These are phyloP conservation scores for Diuraphis noxia DNA, from an alignment of 1,140 invertebrate species.

Conservation along the genomic window DNA sequence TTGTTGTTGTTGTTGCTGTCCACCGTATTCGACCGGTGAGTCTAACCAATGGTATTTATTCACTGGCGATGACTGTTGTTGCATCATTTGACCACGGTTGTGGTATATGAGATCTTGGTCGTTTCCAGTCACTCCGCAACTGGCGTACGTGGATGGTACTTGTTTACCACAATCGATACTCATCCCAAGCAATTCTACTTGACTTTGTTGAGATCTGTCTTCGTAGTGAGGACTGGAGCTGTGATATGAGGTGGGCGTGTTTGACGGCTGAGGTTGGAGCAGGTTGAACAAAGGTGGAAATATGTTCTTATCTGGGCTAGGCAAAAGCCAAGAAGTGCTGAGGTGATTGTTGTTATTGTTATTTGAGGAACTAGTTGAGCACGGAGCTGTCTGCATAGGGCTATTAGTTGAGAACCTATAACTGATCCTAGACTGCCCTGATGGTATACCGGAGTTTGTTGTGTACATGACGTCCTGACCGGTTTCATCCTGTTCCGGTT, in stretches of 20 bases:
- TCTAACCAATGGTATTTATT: constrained; percentile 69
- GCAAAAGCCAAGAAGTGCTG: constrained; percentile 63
- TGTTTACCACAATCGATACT: constrained; percentile 65
- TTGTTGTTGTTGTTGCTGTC: constrained; percentile 14
- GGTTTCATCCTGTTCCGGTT: constrained; percentile 65
- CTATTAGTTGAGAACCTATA: constrained; percentile 42
- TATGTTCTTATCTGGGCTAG: constrained; percentile 67
- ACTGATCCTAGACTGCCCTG: constrained; percentile 30
- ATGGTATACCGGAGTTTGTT: constrained; percentile 8
- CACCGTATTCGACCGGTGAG: constrained; percentile 63
- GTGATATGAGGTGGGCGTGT: constrained; percentile 60
- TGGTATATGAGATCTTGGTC: constrained; percentile 61
- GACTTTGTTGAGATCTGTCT: constrained; percentile 62
- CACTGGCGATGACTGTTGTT: constrained; percentile 58
- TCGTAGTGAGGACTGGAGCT: constrained; percentile 60
- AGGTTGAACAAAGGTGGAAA: constrained; percentile 66
- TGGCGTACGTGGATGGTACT: constrained; percentile 63
- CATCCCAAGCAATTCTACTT: constrained; percentile 67
- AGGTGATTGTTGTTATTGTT: constrained; percentile 57
- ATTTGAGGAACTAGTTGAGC: constrained; percentile 56
- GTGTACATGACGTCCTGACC: constrained; percentile 70
- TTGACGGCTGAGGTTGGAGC: constrained; percentile 59
- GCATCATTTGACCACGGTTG: constrained; percentile 54
- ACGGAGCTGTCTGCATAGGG: constrained; percentile 41
- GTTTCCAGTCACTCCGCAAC: constrained; percentile 54